These are phyloP conservation scores for Xenentodon cancila DNA, from an alignment of 2,797 vertebrate genomes.

Conservation along the genomic window DNA sequence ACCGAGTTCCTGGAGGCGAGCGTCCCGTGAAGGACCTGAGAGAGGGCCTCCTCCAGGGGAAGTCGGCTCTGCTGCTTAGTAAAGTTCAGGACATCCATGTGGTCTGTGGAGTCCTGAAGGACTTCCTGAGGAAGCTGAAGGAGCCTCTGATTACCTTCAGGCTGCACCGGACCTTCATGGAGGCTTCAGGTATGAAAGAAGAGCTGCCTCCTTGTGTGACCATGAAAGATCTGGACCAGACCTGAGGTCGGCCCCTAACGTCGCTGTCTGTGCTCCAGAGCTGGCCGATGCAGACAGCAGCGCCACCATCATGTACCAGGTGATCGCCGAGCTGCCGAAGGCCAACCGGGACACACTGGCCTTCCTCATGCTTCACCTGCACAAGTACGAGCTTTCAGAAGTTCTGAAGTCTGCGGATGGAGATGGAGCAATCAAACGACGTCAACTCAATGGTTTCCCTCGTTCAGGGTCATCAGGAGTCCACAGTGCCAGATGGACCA, in stretches of 20 bases:
- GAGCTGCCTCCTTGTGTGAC: too few species aligned
- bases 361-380: slow-evolving; percentile 88
- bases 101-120: slow-evolving; percentile 88
- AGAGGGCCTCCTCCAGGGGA: slow-evolving; percentile 75
- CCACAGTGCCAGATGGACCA: slow-evolving; percentile 83
- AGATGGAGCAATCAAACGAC: too few species aligned
- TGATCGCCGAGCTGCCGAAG: slow-evolving; percentile 80
- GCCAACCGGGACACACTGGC: slow-evolving; percentile 87
- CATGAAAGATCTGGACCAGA: background rate
- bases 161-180: slow-evolving; percentile 83
- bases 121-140: slow-evolving; percentile 86
- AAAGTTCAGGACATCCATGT: slow-evolving; percentile 85
- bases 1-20: slow-evolving; percentile 85
- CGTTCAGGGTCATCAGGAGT: slow-evolving; percentile 58
- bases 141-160: slow-evolving; percentile 81
- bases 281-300: slow-evolving; percentile 69
- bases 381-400: slow-evolving; percentile 71
- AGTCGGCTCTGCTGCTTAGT: slow-evolving; percentile 59
- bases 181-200: slow-evolving; percentile 76
- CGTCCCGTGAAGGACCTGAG: slow-evolving; percentile 85
- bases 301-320: slow-evolving; percentile 38
- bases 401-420: background rate
- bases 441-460: too few species aligned
- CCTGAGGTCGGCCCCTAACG: background rate
- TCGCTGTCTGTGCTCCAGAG: slow-evolving; percentile 63